Evolutionary conservation across 1,140 invertebrate genomes (phyloP).

Genomic region (Carposina sasakii): DNA sequence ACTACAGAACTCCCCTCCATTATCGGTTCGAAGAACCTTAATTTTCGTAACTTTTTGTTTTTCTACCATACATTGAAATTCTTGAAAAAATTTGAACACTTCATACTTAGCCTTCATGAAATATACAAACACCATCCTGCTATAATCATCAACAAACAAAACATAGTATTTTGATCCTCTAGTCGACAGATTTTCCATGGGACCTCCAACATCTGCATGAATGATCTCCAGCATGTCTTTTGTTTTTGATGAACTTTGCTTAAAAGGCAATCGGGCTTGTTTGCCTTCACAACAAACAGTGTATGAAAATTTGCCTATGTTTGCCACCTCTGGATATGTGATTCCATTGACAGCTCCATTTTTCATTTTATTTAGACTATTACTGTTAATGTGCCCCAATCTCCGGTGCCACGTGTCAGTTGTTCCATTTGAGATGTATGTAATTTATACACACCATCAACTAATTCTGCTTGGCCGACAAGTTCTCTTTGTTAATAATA

Average conservation of each 20-base stretch:
- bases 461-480: conserved; percentile 13
- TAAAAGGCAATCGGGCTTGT: conserved; percentile 8
- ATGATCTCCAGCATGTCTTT: conserved; percentile 29
- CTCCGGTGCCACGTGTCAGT: conserved; percentile 3
- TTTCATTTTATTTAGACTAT: conserved; percentile 3
- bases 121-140: conserved; percentile 45
- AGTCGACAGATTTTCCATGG: conserved; percentile 41
- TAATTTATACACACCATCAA: conserved; percentile 17
- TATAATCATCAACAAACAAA: conserved; percentile 51
- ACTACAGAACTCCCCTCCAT: conserved; percentile 14
- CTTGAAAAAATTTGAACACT: conserved; percentile 25
- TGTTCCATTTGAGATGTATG: background rate
- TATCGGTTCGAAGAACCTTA: conserved; percentile 30
- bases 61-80: conserved; percentile 39
- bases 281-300: conserved; percentile 14
- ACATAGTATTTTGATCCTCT: conserved; percentile 44
- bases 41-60: conserved; percentile 38
- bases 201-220: conserved; percentile 54
- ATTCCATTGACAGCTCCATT: conserved; percentile 10
- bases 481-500: conserved; percentile 11
- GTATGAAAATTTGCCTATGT: conserved; percentile 15
- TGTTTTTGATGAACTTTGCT: background rate
- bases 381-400: conserved; percentile 1
- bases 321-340: conserved; percentile 18
- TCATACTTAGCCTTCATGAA: conserved; percentile 39